A percentile compares a stretch with the other conserved stretches of the same genome.
Conservation (phyloP, 2,797 vertebrate species). For the Notamacropus eugenii region DNA sequence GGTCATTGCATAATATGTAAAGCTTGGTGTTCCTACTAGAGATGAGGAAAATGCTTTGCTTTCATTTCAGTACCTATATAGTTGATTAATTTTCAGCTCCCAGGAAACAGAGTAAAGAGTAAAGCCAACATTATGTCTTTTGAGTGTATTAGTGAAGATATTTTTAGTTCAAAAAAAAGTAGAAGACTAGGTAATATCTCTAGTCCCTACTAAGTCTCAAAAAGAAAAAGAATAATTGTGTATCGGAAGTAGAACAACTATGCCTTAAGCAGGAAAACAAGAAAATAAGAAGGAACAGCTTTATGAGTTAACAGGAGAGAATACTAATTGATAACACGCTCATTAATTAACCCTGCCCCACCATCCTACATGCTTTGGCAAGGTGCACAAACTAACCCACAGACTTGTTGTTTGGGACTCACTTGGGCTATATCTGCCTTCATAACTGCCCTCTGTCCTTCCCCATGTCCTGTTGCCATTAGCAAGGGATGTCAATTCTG, state of each 20-base stretch:
- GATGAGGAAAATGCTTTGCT: slow-evolving; percentile 48
- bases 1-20: slow-evolving; percentile 64
- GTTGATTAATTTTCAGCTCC: slow-evolving; percentile 66
- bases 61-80: slow-evolving; percentile 75
- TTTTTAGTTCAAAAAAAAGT: not conserved
- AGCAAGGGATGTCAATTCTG: not conserved
- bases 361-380: not conserved
- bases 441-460: not conserved
- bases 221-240: not conserved
- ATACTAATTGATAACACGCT: not conserved
- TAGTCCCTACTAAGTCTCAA: not conserved
- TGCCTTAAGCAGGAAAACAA: slow-evolving; percentile 1
- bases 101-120: slow-evolving; percentile 58
- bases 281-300: not conserved
- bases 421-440: not conserved
- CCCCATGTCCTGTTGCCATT: not conserved
- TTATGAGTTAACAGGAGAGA: not conserved
- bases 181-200: slow-evolving; percentile 22
- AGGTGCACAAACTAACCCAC: not conserved
- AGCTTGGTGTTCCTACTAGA: slow-evolving; percentile 68
- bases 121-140: slow-evolving; percentile 60
- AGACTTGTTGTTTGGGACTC: not conserved
- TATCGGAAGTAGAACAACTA: slow-evolving; percentile 20
- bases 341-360: not conserved
- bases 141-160: slow-evolving; percentile 39